Evolutionary conservation across 2,888 invertebrate genomes (phyloP).

Genomic region (Drosophila nr. perissopoda): DNA sequence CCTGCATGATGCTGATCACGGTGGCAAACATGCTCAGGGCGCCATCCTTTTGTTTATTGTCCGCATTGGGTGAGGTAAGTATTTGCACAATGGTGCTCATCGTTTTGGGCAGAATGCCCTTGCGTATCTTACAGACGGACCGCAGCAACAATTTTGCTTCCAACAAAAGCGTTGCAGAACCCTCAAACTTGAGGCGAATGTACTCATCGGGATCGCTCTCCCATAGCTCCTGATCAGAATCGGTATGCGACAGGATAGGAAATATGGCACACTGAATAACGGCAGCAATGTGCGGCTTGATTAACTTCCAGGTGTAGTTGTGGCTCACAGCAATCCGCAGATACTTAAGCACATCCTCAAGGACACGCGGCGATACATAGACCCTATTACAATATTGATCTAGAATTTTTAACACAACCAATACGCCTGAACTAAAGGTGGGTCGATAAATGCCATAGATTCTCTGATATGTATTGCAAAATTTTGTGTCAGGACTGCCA

Average conservation of each 20-base stretch:
- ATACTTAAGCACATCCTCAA: slow-evolving; percentile 97
- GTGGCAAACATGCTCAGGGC: slow-evolving; percentile 98
- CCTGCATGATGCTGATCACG: slow-evolving; percentile 94
- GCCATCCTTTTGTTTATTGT: slow-evolving; percentile 95
- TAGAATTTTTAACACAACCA: slow-evolving; percentile 93
- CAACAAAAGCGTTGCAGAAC: slow-evolving; percentile 97
- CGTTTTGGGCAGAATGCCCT: slow-evolving; percentile 96
- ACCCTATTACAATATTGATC: slow-evolving; percentile 92
- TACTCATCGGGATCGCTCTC: slow-evolving; percentile 98
- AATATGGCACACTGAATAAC: slow-evolving; percentile 98
- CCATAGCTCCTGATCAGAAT: slow-evolving; percentile 98
- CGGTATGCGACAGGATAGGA: slow-evolving; percentile 97
- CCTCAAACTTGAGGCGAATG: slow-evolving; percentile 95
- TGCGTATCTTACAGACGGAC: slow-evolving; percentile 94
- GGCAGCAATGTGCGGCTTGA: slow-evolving; percentile 97
- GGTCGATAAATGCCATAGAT: slow-evolving; percentile 95
- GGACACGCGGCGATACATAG: slow-evolving; percentile 95
- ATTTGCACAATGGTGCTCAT: slow-evolving; percentile 95
- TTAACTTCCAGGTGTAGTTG: slow-evolving; percentile 96
- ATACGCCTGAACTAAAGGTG: slow-evolving; percentile 94
- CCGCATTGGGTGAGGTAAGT: slow-evolving; percentile 88
- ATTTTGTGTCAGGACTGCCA: slow-evolving; percentile 87
- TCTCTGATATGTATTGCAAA: slow-evolving; percentile 89
- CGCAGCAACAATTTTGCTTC: slow-evolving; percentile 96
- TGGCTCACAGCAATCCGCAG: slow-evolving; percentile 95